These are phyloP conservation scores for Chydorus sphaericus DNA, from an alignment of 2,888 invertebrate genomes.

Conservation along the genomic window DNA sequence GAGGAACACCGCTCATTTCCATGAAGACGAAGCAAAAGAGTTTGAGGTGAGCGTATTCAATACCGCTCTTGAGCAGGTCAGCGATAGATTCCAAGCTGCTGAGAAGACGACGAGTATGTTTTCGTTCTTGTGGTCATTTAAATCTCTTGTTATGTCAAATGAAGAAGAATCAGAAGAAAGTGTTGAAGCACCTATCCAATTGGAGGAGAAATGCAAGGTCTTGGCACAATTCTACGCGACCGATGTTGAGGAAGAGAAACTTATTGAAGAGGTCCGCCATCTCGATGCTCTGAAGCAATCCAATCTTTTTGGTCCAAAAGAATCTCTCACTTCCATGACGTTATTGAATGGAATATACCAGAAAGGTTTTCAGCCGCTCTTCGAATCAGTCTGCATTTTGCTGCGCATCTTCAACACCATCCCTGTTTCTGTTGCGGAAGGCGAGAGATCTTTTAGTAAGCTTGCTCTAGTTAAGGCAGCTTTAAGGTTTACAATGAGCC, in stretches of 20 bases:
- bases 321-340: not conserved
- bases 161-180: too few relatives aligned
- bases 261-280: not conserved
- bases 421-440: slow-evolving; percentile 16
- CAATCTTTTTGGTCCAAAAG: not conserved
- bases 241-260: not conserved
- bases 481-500: slow-evolving; percentile 16
- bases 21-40: not conserved
- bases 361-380: not conserved
- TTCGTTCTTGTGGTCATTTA: not conserved
- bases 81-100: not conserved
- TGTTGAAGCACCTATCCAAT: not conserved
- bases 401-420: slow-evolving; percentile 5
- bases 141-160: not conserved
- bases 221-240: not conserved
- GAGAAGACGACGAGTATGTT: not conserved
- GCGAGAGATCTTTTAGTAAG: slow-evolving; percentile 17
- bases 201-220: not conserved
- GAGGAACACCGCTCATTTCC: not conserved
- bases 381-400: not conserved
- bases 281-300: not conserved
- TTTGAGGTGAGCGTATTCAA: not conserved
- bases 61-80: not conserved
- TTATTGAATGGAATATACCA: not conserved
- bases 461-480: slow-evolving; percentile 16